Evolutionary conservation across 1,140 invertebrate genomes (phyloP), one percentile per base, ranked within the genome.

Genomic region (Drosophila rufa): DNA sequence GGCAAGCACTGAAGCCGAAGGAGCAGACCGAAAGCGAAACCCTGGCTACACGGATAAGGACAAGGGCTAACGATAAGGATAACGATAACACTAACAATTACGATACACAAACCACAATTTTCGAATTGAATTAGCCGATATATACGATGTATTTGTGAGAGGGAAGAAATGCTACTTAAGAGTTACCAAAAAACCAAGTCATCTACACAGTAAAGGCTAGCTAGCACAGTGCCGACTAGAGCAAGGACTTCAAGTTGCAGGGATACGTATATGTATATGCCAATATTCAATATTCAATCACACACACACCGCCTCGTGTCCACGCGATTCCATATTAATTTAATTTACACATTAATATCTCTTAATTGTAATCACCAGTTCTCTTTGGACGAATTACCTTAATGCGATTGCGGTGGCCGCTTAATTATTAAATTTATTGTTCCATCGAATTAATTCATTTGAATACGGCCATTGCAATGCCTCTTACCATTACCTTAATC

Each of bases 1-100:
- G 75, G 81, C 81, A 89, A 85, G 60, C 85, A 85, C 64, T 89
- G 81, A 69, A 70, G 30, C 38, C 25, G 42, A 30, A 12, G 12
- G 17, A 1, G 12, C 17, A 53, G 12, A 14, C 12, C 12, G n/a
- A 38, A 38, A 38, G 14, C 36, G 17, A 46, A 30, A 46, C 33
- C 55, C 56, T 47, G 47, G 40, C 40, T 46, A 42, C 30, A 42
- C 30, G n/a, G 68, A 71, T 48, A 38, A 61, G 43, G 56, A 69
- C 43, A 22, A 36, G 57, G 45, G 56, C 57, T 57, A 22, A 59
- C 27, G 33, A 43, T 40, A 51, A 61, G 38, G 51, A 55, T 55
- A 33, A 61, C 17, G 15, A 22, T 17, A 45, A 65, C 45, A 17
- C 30, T 30, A 33, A 66, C 36, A 56, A 40, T 56, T 56, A 46